A percentile compares a stretch with the other conserved stretches of the same genome.
These are phyloP conservation scores for Trichomycterus rosablanca DNA, from an alignment of 2,113 vertebrate genomes.

Conservation along the genomic window DNA sequence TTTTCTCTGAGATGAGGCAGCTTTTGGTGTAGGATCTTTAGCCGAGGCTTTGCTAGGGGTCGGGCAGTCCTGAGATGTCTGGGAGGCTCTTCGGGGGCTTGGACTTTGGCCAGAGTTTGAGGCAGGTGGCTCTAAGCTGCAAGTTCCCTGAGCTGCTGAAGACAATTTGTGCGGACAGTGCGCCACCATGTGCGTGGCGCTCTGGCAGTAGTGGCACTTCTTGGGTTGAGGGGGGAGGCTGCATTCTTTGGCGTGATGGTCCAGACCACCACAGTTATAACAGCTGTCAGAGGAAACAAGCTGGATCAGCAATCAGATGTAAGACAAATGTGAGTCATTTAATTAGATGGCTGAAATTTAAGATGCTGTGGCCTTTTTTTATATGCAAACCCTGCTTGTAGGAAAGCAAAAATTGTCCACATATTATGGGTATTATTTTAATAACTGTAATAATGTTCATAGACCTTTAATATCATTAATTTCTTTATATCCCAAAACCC, in stretches of 20 bases:
- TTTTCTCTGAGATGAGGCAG: slow-evolving; percentile 79
- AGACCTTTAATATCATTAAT: too few species aligned
- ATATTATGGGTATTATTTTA: too few species aligned
- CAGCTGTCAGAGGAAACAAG: slow-evolving; percentile 67
- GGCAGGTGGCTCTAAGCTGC: slow-evolving; percentile 64
- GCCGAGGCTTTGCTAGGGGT: slow-evolving; percentile 63
- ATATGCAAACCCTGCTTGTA: too few species aligned
- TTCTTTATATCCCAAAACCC: too few species aligned
- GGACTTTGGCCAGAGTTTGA: slow-evolving; percentile 65
- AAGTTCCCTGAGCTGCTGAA: slow-evolving; percentile 80
- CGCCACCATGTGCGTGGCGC: slow-evolving; percentile 92
- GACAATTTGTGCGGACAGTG: slow-evolving; percentile 86
- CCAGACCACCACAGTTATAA: slow-evolving; percentile 95
- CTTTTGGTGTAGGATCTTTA: slow-evolving; percentile 77
- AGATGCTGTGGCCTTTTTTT: too few species aligned
- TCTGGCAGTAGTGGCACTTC: slow-evolving; percentile 97
- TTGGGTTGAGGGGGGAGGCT: slow-evolving; percentile 95
- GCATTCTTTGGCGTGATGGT: slow-evolving; percentile 98
- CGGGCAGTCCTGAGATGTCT: slow-evolving; percentile 69
- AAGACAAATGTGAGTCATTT: too few species aligned
- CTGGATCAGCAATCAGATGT: slow-evolving; percentile 4
- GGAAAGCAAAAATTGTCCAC: too few species aligned
- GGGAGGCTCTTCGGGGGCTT: slow-evolving; percentile 58
- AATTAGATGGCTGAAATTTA: too few species aligned
- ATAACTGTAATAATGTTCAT: too few species aligned